Percentiles rank a stretch among this genome's conserved stretches.
Evolutionary conservation across 2,888 invertebrate species (phyloP).

Genomic region (Andrena trimmerana): DNA sequence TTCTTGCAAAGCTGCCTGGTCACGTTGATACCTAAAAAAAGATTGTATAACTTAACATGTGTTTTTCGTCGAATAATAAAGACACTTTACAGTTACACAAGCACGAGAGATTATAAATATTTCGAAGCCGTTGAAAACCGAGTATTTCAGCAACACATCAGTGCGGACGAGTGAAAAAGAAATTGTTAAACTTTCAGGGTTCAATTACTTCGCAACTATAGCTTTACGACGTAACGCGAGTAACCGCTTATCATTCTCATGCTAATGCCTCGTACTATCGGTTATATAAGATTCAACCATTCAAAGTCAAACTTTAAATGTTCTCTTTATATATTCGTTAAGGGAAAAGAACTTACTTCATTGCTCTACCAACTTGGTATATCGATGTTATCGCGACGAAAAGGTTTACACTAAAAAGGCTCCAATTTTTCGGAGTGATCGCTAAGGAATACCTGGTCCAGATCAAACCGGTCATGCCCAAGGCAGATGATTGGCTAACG

Average conservation of each 20-base stretch:
- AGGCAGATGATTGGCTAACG: constrained; percentile 91
- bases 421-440: constrained; percentile 98
- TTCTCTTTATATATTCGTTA: neutral
- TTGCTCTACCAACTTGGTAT: constrained; percentile 93
- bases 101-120: neutral
- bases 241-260: neutral
- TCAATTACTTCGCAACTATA: too few relatives aligned
- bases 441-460: constrained; percentile 99
- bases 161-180: neutral
- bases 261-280: neutral
- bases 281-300: neutral
- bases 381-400: constrained; percentile 96
- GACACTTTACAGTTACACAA: neutral
- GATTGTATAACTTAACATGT: neutral
- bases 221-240: neutral
- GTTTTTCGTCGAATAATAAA: neutral
- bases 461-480: constrained; percentile 95
- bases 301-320: neutral
- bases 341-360: constrained; percentile 82
- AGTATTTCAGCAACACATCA: neutral
- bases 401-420: constrained; percentile 97
- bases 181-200: neutral
- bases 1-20: constrained; percentile 68
- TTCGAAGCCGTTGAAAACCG: neutral
- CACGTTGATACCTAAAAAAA: constrained; percentile 77